Base-by-base conservation (phyloP, 2,888 invertebrate genomes). In the Ariolimax columbianus region DNA sequence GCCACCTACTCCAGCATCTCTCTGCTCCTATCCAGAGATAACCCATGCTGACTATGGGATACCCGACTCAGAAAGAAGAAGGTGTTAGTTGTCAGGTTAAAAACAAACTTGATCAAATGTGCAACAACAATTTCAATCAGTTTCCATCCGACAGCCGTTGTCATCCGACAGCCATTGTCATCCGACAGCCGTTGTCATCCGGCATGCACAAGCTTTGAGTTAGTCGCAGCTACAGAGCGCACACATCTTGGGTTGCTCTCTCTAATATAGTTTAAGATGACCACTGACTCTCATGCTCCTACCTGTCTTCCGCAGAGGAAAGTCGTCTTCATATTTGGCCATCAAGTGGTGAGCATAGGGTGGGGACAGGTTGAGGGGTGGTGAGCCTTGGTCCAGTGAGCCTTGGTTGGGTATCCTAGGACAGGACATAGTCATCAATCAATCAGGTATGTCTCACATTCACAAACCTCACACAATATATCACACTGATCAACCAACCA, bases 291-390 rank as follows among this genome's bases (percentile, higher is more conserved):
- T 23, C 6, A 55, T 17, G 55, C 19, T 72, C 91, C 94, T 95
- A 98, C 98, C 98, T 95, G 98, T 98, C 96, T 98, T 98, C 91
- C 98, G 95, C 73, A 98, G 96, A 80, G 98, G 98, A 82, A 97
- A 98, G 95, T 98, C 98, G 87, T 96, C 96, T 88, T 96, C 96
- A 89, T 96, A 95, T 90, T 95, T 95, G 78, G 94, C 94, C 55
- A 87, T 77, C 55, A 95, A 93, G 43, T 95, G 92, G 80, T 94
- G 94, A 86, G 95, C 93, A 89, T 94, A 95, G 4, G 95, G 95
- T 63, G 94, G 94, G 70, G 94, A 93, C 85, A 93, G 91, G 63
- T 92, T 93, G 47, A 91, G 91, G 55, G 91, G 93, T 40, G 90
- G 93, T 77, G 91, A 93, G 90, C 89, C 92, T 87, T 94, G 93